Percentiles rank a stretch among this genome's conserved stretches.
These are phyloP conservation scores for Cyprinella venusta DNA, from an alignment of 2,797 vertebrate species.

Conservation along the genomic window DNA sequence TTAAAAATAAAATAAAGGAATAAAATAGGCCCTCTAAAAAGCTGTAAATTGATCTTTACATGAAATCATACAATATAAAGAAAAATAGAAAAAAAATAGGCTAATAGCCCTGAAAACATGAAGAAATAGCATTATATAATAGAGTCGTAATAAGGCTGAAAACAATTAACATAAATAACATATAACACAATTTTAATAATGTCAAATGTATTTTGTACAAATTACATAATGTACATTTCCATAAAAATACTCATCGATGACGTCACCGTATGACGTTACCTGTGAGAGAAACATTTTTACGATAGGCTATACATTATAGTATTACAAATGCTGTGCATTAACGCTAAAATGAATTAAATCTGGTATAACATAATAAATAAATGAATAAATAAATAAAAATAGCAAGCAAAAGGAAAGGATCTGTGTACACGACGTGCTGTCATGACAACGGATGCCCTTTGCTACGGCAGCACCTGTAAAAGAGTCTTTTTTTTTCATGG, in stretches of 20 bases:
- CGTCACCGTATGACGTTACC: background rate
- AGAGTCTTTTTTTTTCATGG: background rate
- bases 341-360: background rate
- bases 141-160: background rate
- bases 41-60: background rate
- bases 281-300: no score
- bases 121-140: background rate
- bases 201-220: background rate
- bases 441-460: conserved; percentile 6
- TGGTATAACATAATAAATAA: background rate
- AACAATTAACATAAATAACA: background rate
- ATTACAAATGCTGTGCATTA: background rate
- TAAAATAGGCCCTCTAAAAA: background rate
- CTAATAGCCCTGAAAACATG: background rate
- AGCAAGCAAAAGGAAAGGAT: background rate
- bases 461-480: background rate
- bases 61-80: background rate
- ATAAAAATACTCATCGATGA: background rate
- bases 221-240: background rate
- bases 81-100: background rate
- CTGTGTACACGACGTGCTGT: conserved; percentile 20
- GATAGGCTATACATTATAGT: background rate
- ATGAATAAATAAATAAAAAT: background rate
- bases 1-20: background rate
- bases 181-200: background rate